A percentile compares a stretch with the other conserved stretches of the same genome.
Evolutionary conservation across 2,797 vertebrate genomes (phyloP).

Genomic region (Oreortyx pictus): DNA sequence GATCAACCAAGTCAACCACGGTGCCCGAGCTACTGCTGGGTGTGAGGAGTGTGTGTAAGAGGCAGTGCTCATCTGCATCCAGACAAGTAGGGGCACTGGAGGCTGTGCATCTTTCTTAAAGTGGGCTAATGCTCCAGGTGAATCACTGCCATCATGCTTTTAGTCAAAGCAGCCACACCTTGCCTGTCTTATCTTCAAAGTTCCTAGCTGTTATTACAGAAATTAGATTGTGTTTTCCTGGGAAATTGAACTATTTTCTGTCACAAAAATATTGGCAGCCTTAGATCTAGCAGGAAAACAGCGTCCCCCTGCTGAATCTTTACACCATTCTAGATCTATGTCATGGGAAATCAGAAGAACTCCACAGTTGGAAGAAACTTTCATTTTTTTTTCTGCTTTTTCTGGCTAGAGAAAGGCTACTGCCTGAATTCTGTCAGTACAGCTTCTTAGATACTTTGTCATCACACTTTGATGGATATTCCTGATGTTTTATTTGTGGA

Average conservation of each 20-base stretch:
- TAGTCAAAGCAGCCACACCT: neutral
- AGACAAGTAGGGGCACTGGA: neutral
- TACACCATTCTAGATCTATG: neutral
- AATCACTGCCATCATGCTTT: neutral
- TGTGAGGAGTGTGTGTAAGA: neutral
- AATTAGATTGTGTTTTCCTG: neutral
- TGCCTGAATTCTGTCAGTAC: neutral
- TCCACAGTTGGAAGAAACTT: neutral
- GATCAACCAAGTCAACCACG: neutral
- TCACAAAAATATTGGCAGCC: neutral
- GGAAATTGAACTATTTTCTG: neutral
- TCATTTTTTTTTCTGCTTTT: neutral
- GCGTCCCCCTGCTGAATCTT: neutral
- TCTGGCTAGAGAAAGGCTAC: neutral
- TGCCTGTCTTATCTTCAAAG: neutral
- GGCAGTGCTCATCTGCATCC: neutral
- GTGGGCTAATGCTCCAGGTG: neutral
- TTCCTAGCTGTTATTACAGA: neutral
- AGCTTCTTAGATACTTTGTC: neutral
- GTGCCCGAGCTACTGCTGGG: neutral
- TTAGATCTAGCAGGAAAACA: neutral
- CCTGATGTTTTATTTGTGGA: neutral
- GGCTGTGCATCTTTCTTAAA: neutral
- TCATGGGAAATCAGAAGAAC: neutral
- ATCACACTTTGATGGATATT: neutral